Evolutionary conservation across 1,140 invertebrate species (phyloP), one percentile per base, ranked within the genome.

Genomic region (Tetramorium simillimum): DNA sequence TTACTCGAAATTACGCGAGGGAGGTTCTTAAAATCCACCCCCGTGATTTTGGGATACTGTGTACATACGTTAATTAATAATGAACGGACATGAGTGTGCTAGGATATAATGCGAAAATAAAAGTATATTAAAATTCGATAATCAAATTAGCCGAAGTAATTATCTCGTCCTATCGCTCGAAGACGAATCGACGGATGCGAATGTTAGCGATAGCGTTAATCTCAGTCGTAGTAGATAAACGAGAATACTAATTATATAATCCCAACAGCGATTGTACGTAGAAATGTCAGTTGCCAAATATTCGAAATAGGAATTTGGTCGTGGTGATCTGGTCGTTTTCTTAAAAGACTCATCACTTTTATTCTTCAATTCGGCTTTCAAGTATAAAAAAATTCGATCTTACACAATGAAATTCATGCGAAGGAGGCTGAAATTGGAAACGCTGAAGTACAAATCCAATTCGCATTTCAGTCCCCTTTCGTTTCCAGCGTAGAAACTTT

Each of bases 11-110:
- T 18, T 21, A 53, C 5, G n/a, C 37, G 14, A 12, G 16, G 3
- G n/a, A 56, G 1, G 3, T 70, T n/a, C 21, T 69, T 24, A 69
- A 60, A 70, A 24, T 33, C 9, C 18, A 10, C 1, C 14, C 28
- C 49, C 6, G 5, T 58, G 49, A 70, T 69, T 56, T 56, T 81
- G 63, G n/a, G 70, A 28, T 43, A 56, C 9, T n/a, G 10, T 69
- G 33, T 81, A 58, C 4, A 43, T 56, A 69, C 33, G 14, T 81
- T 81, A 58, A 70, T 70, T 69, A 81, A 81, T 40, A n/a, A 58
- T n/a, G 2, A 81, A 70, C 63, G 49, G 16, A 81, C n/a, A 81
- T 81, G 16, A 69, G 18, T 24, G 16, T 56, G 0, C 9, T 70
- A 81, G 51, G 14, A 37, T 33, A 40, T 33, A 49, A 49, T 40